phyloP scores from a whole-genome alignment of 1,140 invertebrate species.

The Teleogryllus occipitalis region DNA sequence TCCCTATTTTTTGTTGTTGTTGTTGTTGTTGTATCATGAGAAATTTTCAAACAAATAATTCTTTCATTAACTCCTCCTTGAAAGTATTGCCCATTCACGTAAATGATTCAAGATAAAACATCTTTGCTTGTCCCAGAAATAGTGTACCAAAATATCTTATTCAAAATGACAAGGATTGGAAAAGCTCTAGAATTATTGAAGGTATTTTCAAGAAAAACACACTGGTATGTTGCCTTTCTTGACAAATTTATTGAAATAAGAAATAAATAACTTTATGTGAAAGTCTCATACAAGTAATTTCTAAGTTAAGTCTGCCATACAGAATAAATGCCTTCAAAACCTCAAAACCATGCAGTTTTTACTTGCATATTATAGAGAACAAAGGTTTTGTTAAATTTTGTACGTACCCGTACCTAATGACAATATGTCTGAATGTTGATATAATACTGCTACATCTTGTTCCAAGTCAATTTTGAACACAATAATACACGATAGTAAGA shows the following conservation, averaged over 20 bases:
- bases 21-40: no score
- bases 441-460: not conserved
- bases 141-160: no score
- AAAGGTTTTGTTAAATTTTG: not conserved
- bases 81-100: no score
- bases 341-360: not conserved
- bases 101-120: no score
- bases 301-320: not conserved
- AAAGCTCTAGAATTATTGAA: no score
- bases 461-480: not conserved
- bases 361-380: not conserved
- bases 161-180: no score
- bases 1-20: no score
- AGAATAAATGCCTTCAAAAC: constrained; percentile 5
- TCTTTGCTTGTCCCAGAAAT: no score
- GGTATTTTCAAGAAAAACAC: not conserved
- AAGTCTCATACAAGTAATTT: not conserved
- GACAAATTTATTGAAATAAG: constrained; percentile 6
- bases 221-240: not conserved
- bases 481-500: not conserved
- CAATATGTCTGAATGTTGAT: not conserved
- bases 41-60: no score
- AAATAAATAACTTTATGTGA: not conserved
- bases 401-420: not conserved
- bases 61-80: no score